These are phyloP conservation scores for Cydia splendana DNA, from an alignment of 1,140 invertebrate species.

Conservation along the genomic window DNA sequence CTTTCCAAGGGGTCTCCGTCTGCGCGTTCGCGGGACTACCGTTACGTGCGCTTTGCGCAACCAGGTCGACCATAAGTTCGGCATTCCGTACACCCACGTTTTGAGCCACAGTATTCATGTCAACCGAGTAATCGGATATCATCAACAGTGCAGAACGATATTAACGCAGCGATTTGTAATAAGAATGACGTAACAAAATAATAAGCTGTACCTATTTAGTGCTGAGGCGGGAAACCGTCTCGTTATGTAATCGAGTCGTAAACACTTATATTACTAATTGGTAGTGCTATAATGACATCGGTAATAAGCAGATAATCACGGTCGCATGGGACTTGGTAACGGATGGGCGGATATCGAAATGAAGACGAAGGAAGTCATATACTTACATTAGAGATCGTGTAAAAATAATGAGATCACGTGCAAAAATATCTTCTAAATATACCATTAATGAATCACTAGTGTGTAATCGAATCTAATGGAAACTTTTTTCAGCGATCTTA, in stretches of 20 bases:
- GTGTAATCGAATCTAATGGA: not conserved
- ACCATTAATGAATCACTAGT: not conserved
- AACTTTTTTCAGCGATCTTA: not conserved
- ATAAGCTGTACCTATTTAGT: not conserved
- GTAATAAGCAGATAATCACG: not conserved
- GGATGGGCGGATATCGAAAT: not conserved
- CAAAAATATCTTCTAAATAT: not conserved
- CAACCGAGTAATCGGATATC: conserved; percentile 20
- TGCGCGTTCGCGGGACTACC: conserved; percentile 50
- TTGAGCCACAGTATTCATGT: conserved; percentile 13
- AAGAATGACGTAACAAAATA: conserved; percentile 4
- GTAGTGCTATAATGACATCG: not conserved
- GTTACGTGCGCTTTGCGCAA: conserved; percentile 67
- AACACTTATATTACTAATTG: conserved; percentile 20
- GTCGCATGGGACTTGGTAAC: not conserved
- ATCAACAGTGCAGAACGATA: conserved; percentile 16
- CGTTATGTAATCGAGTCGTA: conserved; percentile 22
- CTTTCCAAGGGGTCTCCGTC: conserved; percentile 68
- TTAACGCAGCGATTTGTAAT: conserved; percentile 21
- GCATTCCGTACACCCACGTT: conserved; percentile 38
- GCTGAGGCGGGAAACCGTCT: conserved; percentile 24
- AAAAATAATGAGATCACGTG: not conserved
- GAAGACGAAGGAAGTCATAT: conserved; percentile 2
- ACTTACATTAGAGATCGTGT: not conserved
- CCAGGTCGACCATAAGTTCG: conserved; percentile 58